These are phyloP conservation scores for Lepus europaeus DNA, from an alignment of 2,113 vertebrate species.

Conservation along the genomic window DNA sequence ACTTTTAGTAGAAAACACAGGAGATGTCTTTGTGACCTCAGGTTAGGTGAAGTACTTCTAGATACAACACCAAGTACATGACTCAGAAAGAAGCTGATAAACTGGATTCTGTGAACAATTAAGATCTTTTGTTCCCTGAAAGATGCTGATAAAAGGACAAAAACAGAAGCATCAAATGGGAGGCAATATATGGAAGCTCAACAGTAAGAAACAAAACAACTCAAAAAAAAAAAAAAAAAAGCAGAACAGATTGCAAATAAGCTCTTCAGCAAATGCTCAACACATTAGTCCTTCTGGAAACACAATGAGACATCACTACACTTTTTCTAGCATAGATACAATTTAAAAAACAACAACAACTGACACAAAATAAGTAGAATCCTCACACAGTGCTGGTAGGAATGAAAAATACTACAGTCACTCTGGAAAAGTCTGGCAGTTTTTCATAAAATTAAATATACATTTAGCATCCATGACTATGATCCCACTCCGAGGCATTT, in stretches of 20 bases:
- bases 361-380: neutral
- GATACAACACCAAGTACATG: conserved; percentile 19
- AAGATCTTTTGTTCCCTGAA: conserved; percentile 4
- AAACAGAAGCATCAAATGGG: conserved; percentile 7
- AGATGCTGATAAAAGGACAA: conserved; percentile 26
- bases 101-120: neutral
- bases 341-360: conserved; percentile 32
- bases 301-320: neutral
- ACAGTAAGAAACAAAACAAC: conserved; percentile 44
- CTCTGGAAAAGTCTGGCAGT: conserved; percentile 5
- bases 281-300: conserved; percentile 15
- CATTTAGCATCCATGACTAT: neutral
- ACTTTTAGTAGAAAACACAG: conserved; percentile 3
- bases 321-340: conserved; percentile 16
- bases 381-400: neutral
- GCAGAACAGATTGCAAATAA: conserved; percentile 38
- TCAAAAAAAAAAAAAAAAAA: neutral
- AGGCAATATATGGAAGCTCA: conserved; percentile 22
- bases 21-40: neutral
- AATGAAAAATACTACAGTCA: conserved; percentile 8
- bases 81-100: neutral
- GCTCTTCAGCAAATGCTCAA: conserved; percentile 50
- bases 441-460: conserved; percentile 27
- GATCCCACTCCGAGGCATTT: neutral
- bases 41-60: neutral